These are phyloP conservation scores for Oreocharis arfaki DNA, from an alignment of 2,113 vertebrate genomes.

Conservation along the genomic window DNA sequence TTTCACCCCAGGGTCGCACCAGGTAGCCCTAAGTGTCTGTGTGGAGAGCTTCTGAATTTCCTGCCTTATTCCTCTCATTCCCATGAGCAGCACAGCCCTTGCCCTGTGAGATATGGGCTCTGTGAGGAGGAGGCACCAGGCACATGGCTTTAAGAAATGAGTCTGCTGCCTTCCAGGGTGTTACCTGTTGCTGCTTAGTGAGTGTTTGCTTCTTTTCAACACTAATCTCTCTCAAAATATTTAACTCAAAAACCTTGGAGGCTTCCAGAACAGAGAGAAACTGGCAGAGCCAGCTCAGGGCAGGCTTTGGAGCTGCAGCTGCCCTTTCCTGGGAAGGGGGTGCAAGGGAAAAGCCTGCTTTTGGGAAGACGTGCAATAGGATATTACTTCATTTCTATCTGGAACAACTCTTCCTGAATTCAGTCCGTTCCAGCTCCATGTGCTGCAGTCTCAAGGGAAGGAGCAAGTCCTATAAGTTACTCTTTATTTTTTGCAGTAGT, in stretches of 20 bases:
- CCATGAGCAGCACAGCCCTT: background rate
- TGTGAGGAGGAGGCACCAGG: background rate
- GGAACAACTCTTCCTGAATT: background rate
- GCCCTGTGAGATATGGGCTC: background rate
- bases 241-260: background rate
- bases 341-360: background rate
- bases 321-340: background rate
- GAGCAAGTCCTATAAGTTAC: background rate
- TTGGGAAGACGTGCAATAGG: background rate
- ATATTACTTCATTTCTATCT: background rate
- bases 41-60: background rate
- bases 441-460: background rate
- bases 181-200: conserved; percentile 18
- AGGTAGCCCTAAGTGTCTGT: background rate
- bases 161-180: background rate
- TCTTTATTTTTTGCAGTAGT: background rate
- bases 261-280: background rate
- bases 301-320: background rate
- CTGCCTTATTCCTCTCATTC: background rate
- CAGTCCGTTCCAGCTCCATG: background rate
- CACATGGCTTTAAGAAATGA: background rate
- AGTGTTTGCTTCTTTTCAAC: conserved; percentile 22
- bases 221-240: conserved; percentile 5
- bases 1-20: background rate
- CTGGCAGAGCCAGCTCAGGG: background rate